Base-by-base conservation (phyloP, 2,888 invertebrate genomes). In the Caenorhabditis japonica region DNA sequence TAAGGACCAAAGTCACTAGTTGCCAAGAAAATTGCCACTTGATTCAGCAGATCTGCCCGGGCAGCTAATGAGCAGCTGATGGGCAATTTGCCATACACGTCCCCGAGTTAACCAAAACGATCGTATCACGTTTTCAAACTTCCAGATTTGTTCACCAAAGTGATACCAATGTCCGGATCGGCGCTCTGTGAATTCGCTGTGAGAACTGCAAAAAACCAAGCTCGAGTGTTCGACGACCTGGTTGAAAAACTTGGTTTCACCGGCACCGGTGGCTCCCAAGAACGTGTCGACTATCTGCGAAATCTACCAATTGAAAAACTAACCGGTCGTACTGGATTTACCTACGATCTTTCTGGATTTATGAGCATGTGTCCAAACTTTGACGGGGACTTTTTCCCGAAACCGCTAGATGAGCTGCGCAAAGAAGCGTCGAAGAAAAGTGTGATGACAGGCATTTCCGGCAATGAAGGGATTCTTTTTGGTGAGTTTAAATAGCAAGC, bases 91-190 rank as follows among this genome's bases (percentile, higher is more conserved):
- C n/a, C n/a, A n/a, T n/a, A n/a, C n/a, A n/a, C n/a, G n/a, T n/a
- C n/a, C n/a, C n/a, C n/a, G n/a, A n/a, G n/a, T n/a, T n/a, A n/a
- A n/a, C n/a, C n/a, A 87, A 7, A 66, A 83, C 8, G 62, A 82
- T 5, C 85, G 86, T 52, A 84, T 86, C 19, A 44, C 33, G 3
- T 41, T 47, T 0, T 86, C 84, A 53, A 39, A 17, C 74, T 5
- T 56, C 55, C 10, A 36, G 80, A 81, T 44, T 64, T 82, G 1
- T 83, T 83, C 55, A 74, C 77, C 21, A 73, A 76, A 43, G 60
- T 80, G 12, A 76, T 81, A n/a, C 74, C 76, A 15, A 81, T 83
- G 81, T 77, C 75, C 13, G 83, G 83, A 2, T 53, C 56, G 27
- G 79, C 73, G 0, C 62, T 62, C 46, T 74, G 74, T 47, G 71